Evolutionary conservation across 2,888 invertebrate genomes (phyloP).

Genomic region (Aleiodes testaceus): DNA sequence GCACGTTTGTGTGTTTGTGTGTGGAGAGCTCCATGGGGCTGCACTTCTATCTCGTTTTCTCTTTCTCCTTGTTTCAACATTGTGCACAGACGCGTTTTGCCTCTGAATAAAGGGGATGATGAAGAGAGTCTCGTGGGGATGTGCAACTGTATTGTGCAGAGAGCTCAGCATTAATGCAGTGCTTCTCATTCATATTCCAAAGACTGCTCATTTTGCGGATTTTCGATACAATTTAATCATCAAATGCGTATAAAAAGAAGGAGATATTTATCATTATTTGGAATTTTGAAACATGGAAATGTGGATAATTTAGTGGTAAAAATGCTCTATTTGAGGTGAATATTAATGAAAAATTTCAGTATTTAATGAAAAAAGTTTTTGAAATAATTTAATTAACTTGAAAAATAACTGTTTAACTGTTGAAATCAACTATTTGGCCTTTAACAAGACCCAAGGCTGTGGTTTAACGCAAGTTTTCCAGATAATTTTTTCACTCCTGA

Average conservation of each 20-base stretch:
- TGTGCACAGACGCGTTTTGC: conserved; percentile 18
- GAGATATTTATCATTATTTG: neutral
- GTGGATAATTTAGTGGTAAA: neutral
- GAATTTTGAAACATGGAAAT: neutral
- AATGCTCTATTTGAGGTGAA: neutral
- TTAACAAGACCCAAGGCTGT: neutral
- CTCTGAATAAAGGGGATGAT: conserved; percentile 12
- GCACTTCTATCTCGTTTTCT: conserved; percentile 11
- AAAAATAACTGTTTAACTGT: conserved; percentile 11
- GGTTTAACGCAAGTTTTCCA: neutral
- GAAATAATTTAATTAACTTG: neutral
- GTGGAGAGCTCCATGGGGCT: too few species aligned
- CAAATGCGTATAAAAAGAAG: too few species aligned
- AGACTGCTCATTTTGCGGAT: too few species aligned
- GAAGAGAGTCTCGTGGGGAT: neutral
- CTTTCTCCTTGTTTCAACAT: neutral
- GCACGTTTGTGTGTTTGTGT: neutral
- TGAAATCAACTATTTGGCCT: neutral
- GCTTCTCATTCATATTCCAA: too few species aligned
- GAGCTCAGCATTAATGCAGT: too few species aligned
- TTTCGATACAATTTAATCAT: too few species aligned
- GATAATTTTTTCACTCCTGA: conserved; percentile 20
- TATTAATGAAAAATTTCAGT: neutral
- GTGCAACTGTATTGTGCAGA: neutral
- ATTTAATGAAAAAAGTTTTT: conserved; percentile 8